Conservation (phyloP, 2,888 invertebrate species). For the Heteropelma amictum region DNA sequence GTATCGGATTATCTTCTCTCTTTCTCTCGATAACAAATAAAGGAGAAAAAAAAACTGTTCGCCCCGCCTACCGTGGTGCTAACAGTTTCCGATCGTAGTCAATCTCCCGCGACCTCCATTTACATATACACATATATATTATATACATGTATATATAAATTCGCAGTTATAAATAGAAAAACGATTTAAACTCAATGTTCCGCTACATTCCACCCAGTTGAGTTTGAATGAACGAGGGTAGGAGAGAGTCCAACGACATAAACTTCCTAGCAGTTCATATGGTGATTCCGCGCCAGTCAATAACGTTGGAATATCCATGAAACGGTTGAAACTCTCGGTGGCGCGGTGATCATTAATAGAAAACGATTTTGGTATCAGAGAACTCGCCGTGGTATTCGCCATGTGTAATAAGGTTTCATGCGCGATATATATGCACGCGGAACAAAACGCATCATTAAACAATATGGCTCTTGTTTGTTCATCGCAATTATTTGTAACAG, state of each 20-base stretch:
- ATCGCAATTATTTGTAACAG: no score
- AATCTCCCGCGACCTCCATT: slow-evolving; percentile 27
- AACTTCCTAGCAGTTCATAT: slow-evolving; percentile 32
- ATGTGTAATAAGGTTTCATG: background rate
- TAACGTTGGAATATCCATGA: slow-evolving; percentile 39
- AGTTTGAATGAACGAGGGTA: slow-evolving; percentile 39
- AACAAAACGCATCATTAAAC: slow-evolving; percentile 24
- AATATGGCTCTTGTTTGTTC: no score
- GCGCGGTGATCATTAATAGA: slow-evolving; percentile 30
- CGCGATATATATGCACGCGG: background rate
- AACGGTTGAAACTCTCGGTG: background rate
- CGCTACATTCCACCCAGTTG: slow-evolving; percentile 55
- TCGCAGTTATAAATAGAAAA: slow-evolving; percentile 51
- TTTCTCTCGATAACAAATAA: slow-evolving; percentile 39
- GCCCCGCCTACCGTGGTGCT: slow-evolving; percentile 27
- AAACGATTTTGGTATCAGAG: slow-evolving; percentile 8
- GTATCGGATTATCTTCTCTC: slow-evolving; percentile 36
- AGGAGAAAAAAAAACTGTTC: slow-evolving; percentile 50
- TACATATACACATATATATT: background rate
- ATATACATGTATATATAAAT: slow-evolving; percentile 4
- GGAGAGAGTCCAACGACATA: slow-evolving; percentile 22
- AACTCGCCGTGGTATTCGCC: background rate
- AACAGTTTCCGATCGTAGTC: slow-evolving; percentile 49
- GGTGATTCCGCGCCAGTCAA: slow-evolving; percentile 23
- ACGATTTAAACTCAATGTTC: slow-evolving; percentile 55